phyloP scores from a whole-genome alignment of 1,140 invertebrate species.

The Drosophila repletoides region DNA sequence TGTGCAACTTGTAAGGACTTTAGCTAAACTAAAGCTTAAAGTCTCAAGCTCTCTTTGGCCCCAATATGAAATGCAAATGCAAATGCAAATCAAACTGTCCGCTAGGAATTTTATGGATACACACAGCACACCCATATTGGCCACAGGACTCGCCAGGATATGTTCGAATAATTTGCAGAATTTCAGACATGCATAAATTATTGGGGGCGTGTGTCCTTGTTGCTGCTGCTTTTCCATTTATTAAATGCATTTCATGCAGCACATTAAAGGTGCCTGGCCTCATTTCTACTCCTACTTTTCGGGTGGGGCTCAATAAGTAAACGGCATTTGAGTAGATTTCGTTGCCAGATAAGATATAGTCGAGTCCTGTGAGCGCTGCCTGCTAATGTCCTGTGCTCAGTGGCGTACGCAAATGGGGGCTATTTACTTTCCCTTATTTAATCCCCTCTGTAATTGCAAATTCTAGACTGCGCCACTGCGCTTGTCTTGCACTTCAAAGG shows the following conservation, averaged over 20 bases:
- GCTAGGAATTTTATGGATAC: conserved; percentile 10
- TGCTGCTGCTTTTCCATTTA: conserved; percentile 22
- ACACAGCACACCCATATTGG: conserved; percentile 8
- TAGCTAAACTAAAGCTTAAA: conserved; percentile 7
- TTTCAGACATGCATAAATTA: conserved; percentile 43
- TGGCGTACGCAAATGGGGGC: too few species aligned
- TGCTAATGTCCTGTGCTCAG: neutral
- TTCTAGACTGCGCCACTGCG: neutral
- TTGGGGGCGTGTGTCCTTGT: conserved; percentile 2
- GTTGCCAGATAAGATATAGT: too few species aligned
- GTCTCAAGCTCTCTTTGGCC: conserved; percentile 24
- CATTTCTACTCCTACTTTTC: neutral
- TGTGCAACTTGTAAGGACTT: neutral
- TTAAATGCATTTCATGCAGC: conserved; percentile 61
- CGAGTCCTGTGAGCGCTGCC: too few species aligned
- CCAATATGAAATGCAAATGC: conserved; percentile 32
- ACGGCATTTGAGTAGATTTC: conserved; percentile 23
- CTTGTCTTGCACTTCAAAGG: too few species aligned
- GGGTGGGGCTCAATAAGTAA: conserved; percentile 23
- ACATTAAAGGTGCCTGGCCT: too few species aligned
- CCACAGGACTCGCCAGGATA: conserved; percentile 3
- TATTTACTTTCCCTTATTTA: too few species aligned
- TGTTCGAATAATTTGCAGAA: conserved; percentile 20
- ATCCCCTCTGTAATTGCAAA: too few species aligned
- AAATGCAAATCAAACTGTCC: conserved; percentile 44